Evolutionary conservation across 2,888 invertebrate genomes (phyloP).

Genomic region (Pollenia griseotomentosa): DNA sequence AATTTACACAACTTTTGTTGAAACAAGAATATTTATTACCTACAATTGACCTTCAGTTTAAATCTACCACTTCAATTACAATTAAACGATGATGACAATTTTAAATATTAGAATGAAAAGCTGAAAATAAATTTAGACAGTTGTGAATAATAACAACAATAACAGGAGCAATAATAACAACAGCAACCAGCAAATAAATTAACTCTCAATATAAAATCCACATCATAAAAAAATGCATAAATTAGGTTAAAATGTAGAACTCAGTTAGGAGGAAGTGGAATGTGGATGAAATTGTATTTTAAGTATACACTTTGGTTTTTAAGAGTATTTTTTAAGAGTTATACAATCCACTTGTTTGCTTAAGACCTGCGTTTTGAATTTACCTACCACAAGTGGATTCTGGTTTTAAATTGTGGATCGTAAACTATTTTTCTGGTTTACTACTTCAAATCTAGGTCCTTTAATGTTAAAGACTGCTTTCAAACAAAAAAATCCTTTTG

Average conservation of each 20-base stretch:
- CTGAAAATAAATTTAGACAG: background rate
- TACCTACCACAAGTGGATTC: background rate
- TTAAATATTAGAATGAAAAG: background rate
- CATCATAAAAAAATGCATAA: conserved; percentile 39
- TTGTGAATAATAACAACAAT: background rate
- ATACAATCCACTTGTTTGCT: conserved; percentile 58
- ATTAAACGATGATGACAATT: conserved; percentile 35
- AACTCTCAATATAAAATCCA: conserved; percentile 12
- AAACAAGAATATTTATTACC: conserved; percentile 9
- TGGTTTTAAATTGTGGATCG: background rate
- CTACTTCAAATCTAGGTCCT: conserved; percentile 28
- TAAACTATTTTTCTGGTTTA: background rate
- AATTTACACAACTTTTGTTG: background rate
- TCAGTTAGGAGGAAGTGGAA: background rate
- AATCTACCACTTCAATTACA: conserved; percentile 41
- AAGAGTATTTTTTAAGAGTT: conserved; percentile 48
- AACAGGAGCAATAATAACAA: background rate
- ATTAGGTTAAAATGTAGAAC: conserved; percentile 21
- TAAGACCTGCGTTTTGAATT: conserved; percentile 8
- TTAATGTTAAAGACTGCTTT: conserved; percentile 13
- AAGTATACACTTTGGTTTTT: background rate
- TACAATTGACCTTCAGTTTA: conserved; percentile 29
- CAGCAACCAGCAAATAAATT: background rate
- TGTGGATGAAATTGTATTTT: background rate
- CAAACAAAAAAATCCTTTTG: background rate